phyloP scores from a whole-genome alignment of 2,113 vertebrate genomes.

The Montifringilla adamsi region DNA sequence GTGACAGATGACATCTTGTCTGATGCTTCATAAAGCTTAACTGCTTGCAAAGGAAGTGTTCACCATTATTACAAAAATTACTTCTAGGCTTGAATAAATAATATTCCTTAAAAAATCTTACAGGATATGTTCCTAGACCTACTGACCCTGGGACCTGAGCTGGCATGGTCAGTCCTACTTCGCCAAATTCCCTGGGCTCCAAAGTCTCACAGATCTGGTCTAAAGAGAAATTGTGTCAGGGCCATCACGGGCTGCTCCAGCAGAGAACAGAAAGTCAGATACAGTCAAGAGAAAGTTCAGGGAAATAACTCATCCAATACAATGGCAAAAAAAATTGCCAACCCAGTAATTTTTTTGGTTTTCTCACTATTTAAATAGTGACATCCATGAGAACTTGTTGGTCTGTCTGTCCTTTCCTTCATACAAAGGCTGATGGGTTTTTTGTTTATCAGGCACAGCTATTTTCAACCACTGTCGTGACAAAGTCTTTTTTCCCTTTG shows the following conservation, averaged over 20 bases:
- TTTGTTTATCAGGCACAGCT: not conserved
- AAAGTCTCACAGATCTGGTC: not conserved
- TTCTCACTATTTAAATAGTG: not conserved
- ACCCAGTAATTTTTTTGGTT: accelerated
- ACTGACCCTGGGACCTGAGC: no score
- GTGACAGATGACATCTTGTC: not conserved
- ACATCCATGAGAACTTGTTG: not conserved
- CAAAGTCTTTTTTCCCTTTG: not conserved
- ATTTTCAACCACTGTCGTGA: not conserved
- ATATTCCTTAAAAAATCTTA: not conserved
- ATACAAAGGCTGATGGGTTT: not conserved
- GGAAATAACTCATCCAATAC: accelerated
- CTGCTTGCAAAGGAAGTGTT: not conserved
- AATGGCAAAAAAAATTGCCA: accelerated
- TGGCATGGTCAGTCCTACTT: accelerated
- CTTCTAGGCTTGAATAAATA: not conserved
- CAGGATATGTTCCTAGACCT: not conserved
- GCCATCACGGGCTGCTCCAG: not conserved
- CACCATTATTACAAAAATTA: not conserved
- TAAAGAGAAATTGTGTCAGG: not conserved
- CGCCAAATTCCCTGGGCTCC: accelerated
- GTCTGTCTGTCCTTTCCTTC: not conserved
- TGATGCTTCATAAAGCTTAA: not conserved
- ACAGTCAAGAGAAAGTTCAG: not conserved
- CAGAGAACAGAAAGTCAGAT: not conserved